A percentile compares a stretch with the other conserved stretches of the same genome.
Conservation (phyloP, 2,113 vertebrate species). For the Corythornis vintsioides region DNA sequence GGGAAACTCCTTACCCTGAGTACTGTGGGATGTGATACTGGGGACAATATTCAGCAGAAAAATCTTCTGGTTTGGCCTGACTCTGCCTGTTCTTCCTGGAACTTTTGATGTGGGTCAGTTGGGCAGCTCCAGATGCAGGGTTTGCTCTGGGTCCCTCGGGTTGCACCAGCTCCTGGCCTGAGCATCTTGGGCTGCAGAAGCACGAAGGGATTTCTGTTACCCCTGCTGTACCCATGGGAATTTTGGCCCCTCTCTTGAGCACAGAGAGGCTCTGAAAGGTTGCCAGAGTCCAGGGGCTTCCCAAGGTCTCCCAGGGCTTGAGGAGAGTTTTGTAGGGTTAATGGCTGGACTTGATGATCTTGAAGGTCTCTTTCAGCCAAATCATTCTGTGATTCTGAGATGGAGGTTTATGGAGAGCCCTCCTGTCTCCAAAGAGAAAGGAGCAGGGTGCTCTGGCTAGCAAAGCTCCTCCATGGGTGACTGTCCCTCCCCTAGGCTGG, state of each 20-base stretch:
- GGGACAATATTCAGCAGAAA: neutral
- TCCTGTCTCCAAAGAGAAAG: neutral
- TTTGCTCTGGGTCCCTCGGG: neutral
- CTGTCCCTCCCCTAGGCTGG: neutral
- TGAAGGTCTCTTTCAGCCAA: too few relatives aligned
- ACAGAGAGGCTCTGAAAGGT: neutral
- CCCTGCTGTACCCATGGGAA: neutral
- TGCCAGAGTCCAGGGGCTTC: neutral
- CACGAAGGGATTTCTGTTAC: neutral
- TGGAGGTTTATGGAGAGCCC: neutral
- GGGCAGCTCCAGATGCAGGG: neutral
- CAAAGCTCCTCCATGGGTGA: neutral
- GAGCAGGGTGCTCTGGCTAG: neutral
- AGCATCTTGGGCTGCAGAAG: neutral
- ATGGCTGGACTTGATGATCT: too few relatives aligned
- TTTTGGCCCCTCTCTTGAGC: too few relatives aligned
- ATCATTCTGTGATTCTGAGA: neutral
- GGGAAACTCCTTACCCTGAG: neutral
- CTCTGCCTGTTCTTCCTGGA: neutral
- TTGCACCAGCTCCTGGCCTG: neutral
- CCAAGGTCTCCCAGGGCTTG: neutral
- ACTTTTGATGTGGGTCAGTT: neutral
- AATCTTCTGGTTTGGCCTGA: neutral
- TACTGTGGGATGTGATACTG: rapidly evolving
- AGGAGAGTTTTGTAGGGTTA: neutral